phyloP scores from a whole-genome alignment of 2,113 vertebrate genomes.

The Ciconia stormi region DNA sequence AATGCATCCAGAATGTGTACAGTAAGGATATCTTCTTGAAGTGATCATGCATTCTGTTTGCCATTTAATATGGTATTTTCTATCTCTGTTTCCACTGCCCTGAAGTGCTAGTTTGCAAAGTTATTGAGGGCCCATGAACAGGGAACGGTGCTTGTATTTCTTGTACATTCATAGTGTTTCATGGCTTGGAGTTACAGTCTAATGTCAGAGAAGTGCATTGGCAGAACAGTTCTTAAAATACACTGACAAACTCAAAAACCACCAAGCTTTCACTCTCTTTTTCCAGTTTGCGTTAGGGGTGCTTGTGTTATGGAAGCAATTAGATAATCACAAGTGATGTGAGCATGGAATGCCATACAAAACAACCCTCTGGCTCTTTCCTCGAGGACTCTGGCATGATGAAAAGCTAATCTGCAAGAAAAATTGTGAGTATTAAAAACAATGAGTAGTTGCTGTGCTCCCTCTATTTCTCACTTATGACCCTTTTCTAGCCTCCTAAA shows the following conservation, averaged over 20 bases:
- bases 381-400: neutral
- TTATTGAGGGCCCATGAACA: neutral
- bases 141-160: neutral
- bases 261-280: neutral
- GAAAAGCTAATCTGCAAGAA: slow-evolving; percentile 49
- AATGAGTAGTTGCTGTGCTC: neutral
- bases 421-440: slow-evolving; percentile 58
- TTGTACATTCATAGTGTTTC: neutral
- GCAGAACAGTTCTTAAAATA: neutral
- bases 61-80: neutral
- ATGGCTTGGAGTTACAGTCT: neutral
- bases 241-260: neutral
- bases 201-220: neutral
- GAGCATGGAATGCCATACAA: neutral
- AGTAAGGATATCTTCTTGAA: neutral
- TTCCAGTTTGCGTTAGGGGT: neutral
- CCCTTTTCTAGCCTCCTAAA: slow-evolving; percentile 50
- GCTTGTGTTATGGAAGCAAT: neutral
- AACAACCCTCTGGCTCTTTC: slow-evolving; percentile 5
- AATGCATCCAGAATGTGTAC: neutral
- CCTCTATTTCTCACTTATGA: slow-evolving; percentile 58
- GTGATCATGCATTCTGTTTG: neutral
- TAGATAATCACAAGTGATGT: neutral
- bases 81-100: neutral
- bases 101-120: neutral